Evolutionary conservation across 35 echinoderm and acorn worm species (phyloP).

Genomic region (Strongylocentrotus purpuratus): DNA sequence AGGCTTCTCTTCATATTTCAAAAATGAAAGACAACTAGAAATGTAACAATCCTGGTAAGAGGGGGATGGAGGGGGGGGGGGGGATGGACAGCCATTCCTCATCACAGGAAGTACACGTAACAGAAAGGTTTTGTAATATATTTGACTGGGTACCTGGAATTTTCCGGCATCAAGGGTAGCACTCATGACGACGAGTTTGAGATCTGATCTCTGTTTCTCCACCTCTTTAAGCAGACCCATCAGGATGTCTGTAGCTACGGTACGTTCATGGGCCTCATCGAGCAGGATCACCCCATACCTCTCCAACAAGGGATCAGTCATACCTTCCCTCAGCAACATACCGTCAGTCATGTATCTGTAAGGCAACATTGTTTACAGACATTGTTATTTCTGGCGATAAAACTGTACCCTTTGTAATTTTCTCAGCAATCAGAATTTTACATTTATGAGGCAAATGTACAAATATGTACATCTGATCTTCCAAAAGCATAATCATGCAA

Average conservation of each 20-base stretch:
- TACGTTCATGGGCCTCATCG: conserved; percentile 99
- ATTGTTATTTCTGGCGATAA: not conserved
- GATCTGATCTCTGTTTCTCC: conserved; percentile 78
- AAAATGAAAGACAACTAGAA: too few species aligned
- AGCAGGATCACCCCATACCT: conserved; percentile 93
- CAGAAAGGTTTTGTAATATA: too few species aligned
- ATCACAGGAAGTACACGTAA: too few species aligned
- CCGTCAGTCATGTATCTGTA: conserved; percentile 99
- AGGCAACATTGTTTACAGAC: not conserved
- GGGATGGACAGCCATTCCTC: too few species aligned
- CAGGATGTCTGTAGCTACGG: conserved; percentile 95
- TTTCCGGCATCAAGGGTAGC: conserved; percentile 99
- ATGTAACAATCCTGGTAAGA: too few species aligned
- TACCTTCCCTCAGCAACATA: conserved; percentile 98
- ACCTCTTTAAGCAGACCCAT: conserved; percentile 99
- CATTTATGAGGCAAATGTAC: too few species aligned
- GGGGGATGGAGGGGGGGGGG: too few species aligned
- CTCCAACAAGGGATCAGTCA: conserved; percentile 96
- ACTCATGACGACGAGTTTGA: conserved; percentile 97
- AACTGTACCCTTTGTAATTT: too few species aligned
- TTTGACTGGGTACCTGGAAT: conserved; percentile 75
- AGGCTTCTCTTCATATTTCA: too few species aligned
- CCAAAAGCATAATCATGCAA: too few species aligned
- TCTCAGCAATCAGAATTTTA: too few species aligned
- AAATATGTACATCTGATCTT: too few species aligned